phyloP scores from a whole-genome alignment of 2,888 invertebrate genomes.

The Scrobipalpa costella region DNA sequence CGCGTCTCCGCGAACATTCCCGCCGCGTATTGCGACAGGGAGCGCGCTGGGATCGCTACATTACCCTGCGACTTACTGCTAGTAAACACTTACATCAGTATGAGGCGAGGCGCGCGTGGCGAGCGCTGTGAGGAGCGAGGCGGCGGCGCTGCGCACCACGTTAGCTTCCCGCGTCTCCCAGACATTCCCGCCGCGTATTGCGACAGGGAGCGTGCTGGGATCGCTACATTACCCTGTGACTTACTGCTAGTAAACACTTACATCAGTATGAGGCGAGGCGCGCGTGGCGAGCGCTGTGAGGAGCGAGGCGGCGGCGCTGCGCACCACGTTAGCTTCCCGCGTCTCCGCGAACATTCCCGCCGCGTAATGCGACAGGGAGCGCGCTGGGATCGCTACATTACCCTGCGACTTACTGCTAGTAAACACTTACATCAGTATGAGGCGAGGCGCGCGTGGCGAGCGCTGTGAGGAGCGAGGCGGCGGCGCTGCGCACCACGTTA shows the following conservation, averaged over 20 bases:
- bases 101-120: slow-evolving; percentile 56
- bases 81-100: slow-evolving; percentile 57
- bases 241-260: slow-evolving; percentile 44
- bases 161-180: slow-evolving; percentile 57
- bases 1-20: slow-evolving; percentile 49
- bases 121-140: slow-evolving; percentile 54
- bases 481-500: slow-evolving; percentile 63
- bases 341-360: slow-evolving; percentile 49
- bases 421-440: slow-evolving; percentile 60
- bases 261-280: slow-evolving; percentile 57
- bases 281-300: slow-evolving; percentile 58
- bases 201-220: slow-evolving; percentile 56
- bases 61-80: too few relatives aligned
- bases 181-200: slow-evolving; percentile 57
- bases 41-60: slow-evolving; percentile 56
- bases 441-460: slow-evolving; percentile 57
- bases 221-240: slow-evolving; percentile 41
- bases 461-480: slow-evolving; percentile 56
- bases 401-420: too few relatives aligned
- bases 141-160: slow-evolving; percentile 62
- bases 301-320: slow-evolving; percentile 60
- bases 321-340: slow-evolving; percentile 63
- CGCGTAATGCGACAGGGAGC: slow-evolving; percentile 58
- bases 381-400: slow-evolving; percentile 52
- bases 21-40: slow-evolving; percentile 56